Conservation (phyloP, 1,140 invertebrate species). For the Plodia interpunctella region DNA sequence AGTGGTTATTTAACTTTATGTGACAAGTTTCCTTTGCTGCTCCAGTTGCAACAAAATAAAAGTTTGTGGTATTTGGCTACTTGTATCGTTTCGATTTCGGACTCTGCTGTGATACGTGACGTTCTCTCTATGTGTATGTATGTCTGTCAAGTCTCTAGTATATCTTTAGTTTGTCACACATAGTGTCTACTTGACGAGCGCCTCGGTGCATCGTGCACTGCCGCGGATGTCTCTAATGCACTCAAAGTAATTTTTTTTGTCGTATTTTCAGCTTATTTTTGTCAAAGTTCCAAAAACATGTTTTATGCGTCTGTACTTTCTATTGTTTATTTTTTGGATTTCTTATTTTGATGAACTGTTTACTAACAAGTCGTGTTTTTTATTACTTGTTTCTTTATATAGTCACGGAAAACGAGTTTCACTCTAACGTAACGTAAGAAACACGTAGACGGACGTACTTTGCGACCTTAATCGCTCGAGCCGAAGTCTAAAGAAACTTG, state of each 20-base stretch:
- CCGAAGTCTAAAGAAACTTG: neutral
- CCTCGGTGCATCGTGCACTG: neutral
- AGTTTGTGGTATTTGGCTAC: no score
- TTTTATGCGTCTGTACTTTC: neutral
- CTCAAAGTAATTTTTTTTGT: neutral
- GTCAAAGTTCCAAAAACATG: neutral
- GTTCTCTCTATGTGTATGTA: no score
- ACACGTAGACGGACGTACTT: neutral
- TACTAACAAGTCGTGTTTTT: neutral
- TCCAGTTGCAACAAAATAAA: no score
- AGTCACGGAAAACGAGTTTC: slow-evolving; percentile 45
- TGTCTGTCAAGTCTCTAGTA: neutral
- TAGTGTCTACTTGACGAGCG: neutral
- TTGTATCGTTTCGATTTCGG: no score
- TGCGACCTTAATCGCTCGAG: slow-evolving; percentile 4
- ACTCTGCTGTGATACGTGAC: no score
- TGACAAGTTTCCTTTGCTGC: no score
- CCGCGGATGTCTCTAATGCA: neutral
- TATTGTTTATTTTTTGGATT: neutral
- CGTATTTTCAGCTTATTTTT: neutral
- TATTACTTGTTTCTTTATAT: slow-evolving; percentile 26
- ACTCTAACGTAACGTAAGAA: slow-evolving; percentile 15
- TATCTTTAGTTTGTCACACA: neutral
- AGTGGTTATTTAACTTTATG: neutral
- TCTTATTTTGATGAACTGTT: neutral